Evolutionary conservation across 2,113 vertebrate species (phyloP).

Genomic region (Rhagologus leucostigma): DNA sequence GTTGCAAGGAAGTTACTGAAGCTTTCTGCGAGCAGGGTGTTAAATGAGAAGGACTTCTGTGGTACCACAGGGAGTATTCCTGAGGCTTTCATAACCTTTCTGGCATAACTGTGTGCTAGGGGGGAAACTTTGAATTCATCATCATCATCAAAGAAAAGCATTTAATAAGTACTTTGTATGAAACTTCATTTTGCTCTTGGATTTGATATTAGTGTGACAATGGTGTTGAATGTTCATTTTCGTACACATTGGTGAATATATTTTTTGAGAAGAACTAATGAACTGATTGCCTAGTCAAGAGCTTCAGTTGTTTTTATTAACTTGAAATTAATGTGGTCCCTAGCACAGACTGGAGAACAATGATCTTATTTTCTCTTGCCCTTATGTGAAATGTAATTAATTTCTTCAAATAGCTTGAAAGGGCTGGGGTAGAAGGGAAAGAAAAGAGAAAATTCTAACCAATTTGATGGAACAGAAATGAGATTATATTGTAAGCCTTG

Average conservation of each 20-base stretch:
- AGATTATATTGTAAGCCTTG: neutral
- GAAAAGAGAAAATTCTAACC: neutral
- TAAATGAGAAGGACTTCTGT: neutral
- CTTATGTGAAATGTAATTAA: constrained; percentile 11
- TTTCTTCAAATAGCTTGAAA: neutral
- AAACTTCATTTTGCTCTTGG: neutral
- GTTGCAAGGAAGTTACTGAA: neutral
- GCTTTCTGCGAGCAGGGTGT: neutral
- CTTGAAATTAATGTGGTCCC: neutral
- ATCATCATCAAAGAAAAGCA: neutral
- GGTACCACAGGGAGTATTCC: neutral
- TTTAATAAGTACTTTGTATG: neutral
- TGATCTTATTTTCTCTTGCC: neutral
- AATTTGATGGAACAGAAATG: neutral
- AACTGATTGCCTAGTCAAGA: neutral
- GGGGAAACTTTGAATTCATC: neutral
- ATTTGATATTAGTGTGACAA: neutral
- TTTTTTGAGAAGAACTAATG: neutral
- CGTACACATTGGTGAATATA: neutral
- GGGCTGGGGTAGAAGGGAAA: neutral
- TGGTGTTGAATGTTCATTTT: neutral
- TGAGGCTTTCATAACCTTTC: neutral
- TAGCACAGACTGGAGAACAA: neutral
- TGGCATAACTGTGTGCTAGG: neutral
- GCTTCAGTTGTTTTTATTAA: constrained; percentile 3